Base-by-base conservation (phyloP, 2,113 vertebrate genomes). In the Conger conger region DNA sequence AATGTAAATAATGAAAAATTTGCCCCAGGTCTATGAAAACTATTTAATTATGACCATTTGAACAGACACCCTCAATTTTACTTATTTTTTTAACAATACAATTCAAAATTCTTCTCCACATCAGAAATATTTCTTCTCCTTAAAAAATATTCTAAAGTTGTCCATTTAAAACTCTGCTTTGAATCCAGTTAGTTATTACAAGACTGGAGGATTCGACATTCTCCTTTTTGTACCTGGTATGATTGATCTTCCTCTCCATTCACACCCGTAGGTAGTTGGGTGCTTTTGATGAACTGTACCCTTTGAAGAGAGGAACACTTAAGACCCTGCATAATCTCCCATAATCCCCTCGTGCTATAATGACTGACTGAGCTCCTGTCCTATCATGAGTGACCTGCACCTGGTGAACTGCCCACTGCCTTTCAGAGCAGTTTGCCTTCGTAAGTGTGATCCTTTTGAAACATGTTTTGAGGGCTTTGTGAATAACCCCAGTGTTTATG, bases 231-330 rank as follows among this genome's bases (percentile, higher is more conserved):
- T 84, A 79, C 82, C 82, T 23, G 33, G 84, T 76, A 79, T 27
- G 81, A 86, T 68, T 88, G 84, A 88, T 87, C 87, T 83, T 8
- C 60, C 30, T 4, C 81, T 76, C 83, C 27, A 45, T 27, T 23
- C 79, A 17, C 60, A 84, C 63, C 68, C 13, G 40, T 78, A 82
- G 35, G 83, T 85, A 83, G 54, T 68, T 27, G 60, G 60, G 60
- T 38, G 18, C 15, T 0, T 82, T 83, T 80, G 77, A 89, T 86
- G 78, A 85, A 30, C 45, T 42, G 50, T 18, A 18, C 82, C 42
- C 85, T 89, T 86, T 88, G 85, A 86, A 86, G 85, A 87, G 76
- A 33, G n/a, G 82, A 85, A 84, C 85, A 84, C 80, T 89, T 86
- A 89, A 88, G 86, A 84, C 76, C 57, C 76, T 15, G 82, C 15